Percentiles rank a stretch among this genome's conserved stretches.
phyloP scores from a whole-genome alignment of 1,140 invertebrate species.

The Antheraea mylitta region DNA sequence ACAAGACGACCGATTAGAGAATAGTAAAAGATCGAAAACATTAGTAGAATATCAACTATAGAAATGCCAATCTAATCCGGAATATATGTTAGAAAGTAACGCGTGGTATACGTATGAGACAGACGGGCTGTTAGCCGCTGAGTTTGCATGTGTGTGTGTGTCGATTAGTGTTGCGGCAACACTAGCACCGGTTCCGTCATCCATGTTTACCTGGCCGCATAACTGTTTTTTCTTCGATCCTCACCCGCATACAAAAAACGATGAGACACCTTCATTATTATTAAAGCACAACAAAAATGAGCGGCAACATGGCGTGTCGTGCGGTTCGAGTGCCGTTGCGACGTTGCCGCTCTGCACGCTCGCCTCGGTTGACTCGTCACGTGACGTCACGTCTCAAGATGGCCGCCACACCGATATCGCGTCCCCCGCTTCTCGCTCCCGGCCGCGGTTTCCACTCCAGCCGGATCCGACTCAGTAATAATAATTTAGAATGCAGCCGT shows the following conservation, averaged over 20 bases:
- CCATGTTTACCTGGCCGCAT: conserved; percentile 65
- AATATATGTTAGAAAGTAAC: not conserved
- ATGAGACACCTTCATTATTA: conserved; percentile 60
- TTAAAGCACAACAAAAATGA: conserved; percentile 70
- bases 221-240: conserved; percentile 72
- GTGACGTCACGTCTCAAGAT: conserved; percentile 79
- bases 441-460: conserved; percentile 60
- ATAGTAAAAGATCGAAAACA: no score
- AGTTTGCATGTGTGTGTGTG: not conserved
- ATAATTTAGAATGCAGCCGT: conserved; percentile 72
- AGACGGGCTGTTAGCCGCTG: not conserved
- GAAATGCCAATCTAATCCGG: not conserved
- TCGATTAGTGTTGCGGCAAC: not conserved
- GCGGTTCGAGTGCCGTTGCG: conserved; percentile 31
- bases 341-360: conserved; percentile 64
- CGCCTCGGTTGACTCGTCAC: conserved; percentile 71
- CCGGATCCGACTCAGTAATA: conserved; percentile 66
- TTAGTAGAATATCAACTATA: conserved; percentile 8
- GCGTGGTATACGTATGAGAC: not conserved
- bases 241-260: conserved; percentile 66
- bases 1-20: no score
- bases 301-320: conserved; percentile 49
- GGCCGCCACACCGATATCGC: conserved; percentile 66
- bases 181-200: conserved; percentile 28
- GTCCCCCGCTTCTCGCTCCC: conserved; percentile 43